Base-by-base conservation (phyloP, 2,888 invertebrate genomes). In the Acrocera orbiculus region DNA sequence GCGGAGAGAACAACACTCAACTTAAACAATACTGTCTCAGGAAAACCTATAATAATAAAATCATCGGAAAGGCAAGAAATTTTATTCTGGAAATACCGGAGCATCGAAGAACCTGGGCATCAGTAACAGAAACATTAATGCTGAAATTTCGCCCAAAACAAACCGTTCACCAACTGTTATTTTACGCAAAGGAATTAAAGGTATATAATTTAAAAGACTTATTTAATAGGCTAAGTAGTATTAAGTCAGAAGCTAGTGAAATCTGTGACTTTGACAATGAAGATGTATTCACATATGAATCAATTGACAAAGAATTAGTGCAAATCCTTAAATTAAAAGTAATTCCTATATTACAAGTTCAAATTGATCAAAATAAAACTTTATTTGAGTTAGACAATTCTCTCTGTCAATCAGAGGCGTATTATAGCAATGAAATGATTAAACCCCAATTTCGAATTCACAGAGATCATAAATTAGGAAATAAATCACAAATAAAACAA, bases 61-160 rank as follows among this genome's bases (percentile, higher is more conserved):
- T 30, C 25, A 37, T 37, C 9, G 30, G 37, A n/a, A 32, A 37
- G 20, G 37, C 30, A 15, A 30, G 27, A 13, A 31, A 36, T 23
- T 16, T 17, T 5, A 32, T 36, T 25, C 15, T 36, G 16, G 36
- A 36, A 24, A 36, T 36, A 14, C 25, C 32, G 7, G 31, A 36
- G 14, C 14, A 36, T 13, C 15, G 36, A 6, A n/a, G 32, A 17
- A 36, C 27, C 13, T 36, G 31, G 28, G 5, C 15, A 20, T 15
- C 33, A 4, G 16, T 27, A 27, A 22, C 20, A n/a, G 15, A 16
- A 6, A 32, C 20, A 13, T 14, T 32, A n/a, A 33, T 15, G 15
- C 15, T 33, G 15, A 27, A 11, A 19, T 27, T 33, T 6, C 7
- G 23, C 22, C 19, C 33, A 11, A 33, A 33, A 22, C 27, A 25